phyloP scores from a whole-genome alignment of 2,113 vertebrate species.

The Prionailurus bengalensis region DNA sequence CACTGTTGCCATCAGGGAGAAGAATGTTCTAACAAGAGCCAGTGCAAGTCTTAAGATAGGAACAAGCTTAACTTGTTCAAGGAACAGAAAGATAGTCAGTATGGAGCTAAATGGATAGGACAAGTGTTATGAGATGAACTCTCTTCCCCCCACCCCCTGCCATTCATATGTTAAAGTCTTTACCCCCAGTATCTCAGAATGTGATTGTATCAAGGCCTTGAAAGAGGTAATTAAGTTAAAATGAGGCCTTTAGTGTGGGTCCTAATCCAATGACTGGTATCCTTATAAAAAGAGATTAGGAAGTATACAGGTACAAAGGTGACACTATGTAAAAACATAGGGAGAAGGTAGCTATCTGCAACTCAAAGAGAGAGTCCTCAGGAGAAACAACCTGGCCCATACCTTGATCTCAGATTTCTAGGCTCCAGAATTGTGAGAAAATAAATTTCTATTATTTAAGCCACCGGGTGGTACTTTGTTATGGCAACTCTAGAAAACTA shows the following conservation, averaged over 20 bases:
- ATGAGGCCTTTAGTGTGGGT: neutral
- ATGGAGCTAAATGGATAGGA: neutral
- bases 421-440: neutral
- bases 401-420: neutral
- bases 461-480: neutral
- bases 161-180: neutral
- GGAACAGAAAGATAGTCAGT: neutral
- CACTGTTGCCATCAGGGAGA: neutral
- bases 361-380: neutral
- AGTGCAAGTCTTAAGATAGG: neutral
- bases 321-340: neutral
- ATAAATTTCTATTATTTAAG: neutral
- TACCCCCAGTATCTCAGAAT: neutral
- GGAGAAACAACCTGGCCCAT: neutral
- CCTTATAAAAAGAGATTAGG: neutral
- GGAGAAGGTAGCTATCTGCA: neutral
- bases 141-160: too few relatives aligned
- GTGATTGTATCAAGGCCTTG: neutral
- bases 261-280: neutral
- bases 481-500: neutral
- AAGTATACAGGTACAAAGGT: neutral
- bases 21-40: neutral
- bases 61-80: neutral
- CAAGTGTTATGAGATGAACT: neutral
- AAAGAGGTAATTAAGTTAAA: neutral